Base-by-base conservation (phyloP, 1,140 invertebrate genomes). In the Charaxes varanes region DNA sequence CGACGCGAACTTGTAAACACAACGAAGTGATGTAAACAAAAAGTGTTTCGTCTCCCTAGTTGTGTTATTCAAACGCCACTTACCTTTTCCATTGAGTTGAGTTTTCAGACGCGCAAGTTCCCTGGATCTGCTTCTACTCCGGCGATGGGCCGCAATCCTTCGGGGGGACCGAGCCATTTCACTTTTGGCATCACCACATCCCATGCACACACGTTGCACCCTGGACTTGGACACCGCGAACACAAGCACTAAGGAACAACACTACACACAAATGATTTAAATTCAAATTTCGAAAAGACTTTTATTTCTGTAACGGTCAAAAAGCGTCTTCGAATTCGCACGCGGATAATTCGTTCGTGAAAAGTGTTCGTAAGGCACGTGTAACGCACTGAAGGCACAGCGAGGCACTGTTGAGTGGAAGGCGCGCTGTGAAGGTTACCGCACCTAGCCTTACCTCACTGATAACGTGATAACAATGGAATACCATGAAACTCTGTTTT, bases 71-170 rank as follows among this genome's bases (percentile, higher is more conserved):
- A n/a, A n/a, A n/a, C n/a, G n/a, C 10, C 3, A 38, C 42, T 5
- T 7, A 80, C 72, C 76, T 80, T 78, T 80, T 35, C 53, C 59
- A 26, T 65, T 70, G 15, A 80, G 67, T 41, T 80, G 76, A 3
- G 69, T 76, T 19, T 55, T 40, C 18, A 80, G 45, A 3, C 76
- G 53, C 7, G 59, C 44, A 8, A 80, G 53, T 34, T 80, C 76
- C 26, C 71, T 23, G 19, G 63, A 69, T 3, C 65, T 53, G 41
- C 64, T 70, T 19, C 71, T 41, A 37, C 61, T 65, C 16, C 62
- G 24, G 10, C 72, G 58, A 16, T 61, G 58, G 4, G 62, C 57
- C 5, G 68, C 37, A 8, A 71, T 61, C 44, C 71, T 54, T 19
- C 73, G 44, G 32, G 76, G 76, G 3, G 76, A 80, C 7, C 73